phyloP scores from a whole-genome alignment of 2,888 invertebrate genomes.

The Tinea trinotella region DNA sequence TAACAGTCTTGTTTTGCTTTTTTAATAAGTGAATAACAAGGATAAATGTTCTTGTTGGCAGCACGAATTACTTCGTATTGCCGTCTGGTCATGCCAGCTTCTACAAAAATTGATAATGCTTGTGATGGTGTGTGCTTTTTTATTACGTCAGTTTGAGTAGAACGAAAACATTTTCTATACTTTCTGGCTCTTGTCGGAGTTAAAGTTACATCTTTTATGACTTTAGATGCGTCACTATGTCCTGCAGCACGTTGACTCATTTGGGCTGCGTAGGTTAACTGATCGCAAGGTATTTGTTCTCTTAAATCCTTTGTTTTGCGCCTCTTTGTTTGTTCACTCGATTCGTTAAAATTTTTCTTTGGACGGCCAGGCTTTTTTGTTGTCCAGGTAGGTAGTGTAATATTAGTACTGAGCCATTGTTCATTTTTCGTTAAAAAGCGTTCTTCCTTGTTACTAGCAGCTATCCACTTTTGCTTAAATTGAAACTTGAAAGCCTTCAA shows the following conservation, averaged over 20 bases:
- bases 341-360: conserved; percentile 23
- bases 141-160: neutral
- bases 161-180: conserved; percentile 19
- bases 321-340: conserved; percentile 24
- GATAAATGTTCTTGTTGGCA: conserved; percentile 19
- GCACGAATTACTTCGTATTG: conserved; percentile 23
- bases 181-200: conserved; percentile 22
- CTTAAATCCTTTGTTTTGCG: conserved; percentile 24
- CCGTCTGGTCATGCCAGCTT: conserved; percentile 22
- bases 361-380: conserved; percentile 22
- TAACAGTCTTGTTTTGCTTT: conserved; percentile 20
- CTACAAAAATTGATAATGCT: conserved; percentile 24
- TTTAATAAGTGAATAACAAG: conserved; percentile 22
- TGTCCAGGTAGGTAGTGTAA: neutral
- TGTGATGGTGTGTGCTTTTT: conserved; percentile 17
- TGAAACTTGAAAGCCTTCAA: neutral
- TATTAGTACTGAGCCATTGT: neutral
- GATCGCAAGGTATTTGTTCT: conserved; percentile 8
- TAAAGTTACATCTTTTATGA: conserved; percentile 16
- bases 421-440: neutral
- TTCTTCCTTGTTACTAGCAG: neutral
- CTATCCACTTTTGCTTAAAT: neutral
- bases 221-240: conserved; percentile 1
- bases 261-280: conserved; percentile 19
- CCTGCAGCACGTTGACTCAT: neutral